These are phyloP conservation scores for Drosophila setosimentum DNA, from an alignment of 2,888 invertebrate species.

Conservation along the genomic window DNA sequence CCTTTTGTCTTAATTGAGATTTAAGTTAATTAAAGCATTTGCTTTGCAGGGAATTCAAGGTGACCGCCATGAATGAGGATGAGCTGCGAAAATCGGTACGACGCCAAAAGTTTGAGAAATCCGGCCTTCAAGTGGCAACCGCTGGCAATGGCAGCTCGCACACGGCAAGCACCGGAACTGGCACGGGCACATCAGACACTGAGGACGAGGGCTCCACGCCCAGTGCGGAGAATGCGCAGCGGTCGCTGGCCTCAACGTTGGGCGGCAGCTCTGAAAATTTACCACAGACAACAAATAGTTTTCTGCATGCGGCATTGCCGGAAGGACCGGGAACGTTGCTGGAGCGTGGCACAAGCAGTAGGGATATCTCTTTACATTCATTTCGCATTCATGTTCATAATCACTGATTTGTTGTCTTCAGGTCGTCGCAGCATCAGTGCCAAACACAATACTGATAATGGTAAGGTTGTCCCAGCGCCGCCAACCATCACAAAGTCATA, in stretches of 20 bases:
- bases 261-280: slow-evolving; percentile 90
- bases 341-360: slow-evolving; percentile 84
- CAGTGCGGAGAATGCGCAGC: slow-evolving; percentile 92
- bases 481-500: slow-evolving; percentile 85
- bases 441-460: slow-evolving; percentile 86
- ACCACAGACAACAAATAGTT: slow-evolving; percentile 83
- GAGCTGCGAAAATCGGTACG: slow-evolving; percentile 92
- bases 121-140: slow-evolving; percentile 83
- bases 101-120: slow-evolving; percentile 88
- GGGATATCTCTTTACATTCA: slow-evolving; percentile 13
- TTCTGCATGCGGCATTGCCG: slow-evolving; percentile 84
- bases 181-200: slow-evolving; percentile 91
- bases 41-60: slow-evolving; percentile 90
- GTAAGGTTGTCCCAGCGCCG: slow-evolving; percentile 74
- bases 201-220: slow-evolving; percentile 92
- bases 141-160: slow-evolving; percentile 86
- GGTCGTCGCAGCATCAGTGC: slow-evolving; percentile 89
- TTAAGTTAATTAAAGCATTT: not conserved
- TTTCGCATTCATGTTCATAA: not conserved
- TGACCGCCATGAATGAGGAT: slow-evolving; percentile 94
- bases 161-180: slow-evolving; percentile 86
- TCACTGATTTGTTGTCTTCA: slow-evolving; percentile 42
- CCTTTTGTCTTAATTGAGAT: not conserved
- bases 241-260: slow-evolving; percentile 88
- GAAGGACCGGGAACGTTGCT: slow-evolving; percentile 84